Evolutionary conservation across 2,888 invertebrate species (phyloP), one percentile per base, ranked within the genome.

Genomic region (Leptinotarsa rubiginosa): DNA sequence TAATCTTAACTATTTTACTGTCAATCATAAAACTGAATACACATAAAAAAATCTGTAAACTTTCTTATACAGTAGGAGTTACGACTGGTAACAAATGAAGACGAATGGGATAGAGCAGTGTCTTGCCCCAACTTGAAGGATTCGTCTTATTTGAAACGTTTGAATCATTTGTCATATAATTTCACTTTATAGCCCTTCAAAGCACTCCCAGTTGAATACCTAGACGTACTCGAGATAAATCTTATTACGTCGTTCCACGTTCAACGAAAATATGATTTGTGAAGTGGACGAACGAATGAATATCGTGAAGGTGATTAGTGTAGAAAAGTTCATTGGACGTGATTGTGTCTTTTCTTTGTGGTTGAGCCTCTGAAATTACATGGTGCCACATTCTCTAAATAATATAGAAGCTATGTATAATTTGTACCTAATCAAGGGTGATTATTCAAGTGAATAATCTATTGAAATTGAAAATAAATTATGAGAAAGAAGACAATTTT

Each of bases 181-280:
- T 62, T 62, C 41, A 62, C 62, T 62, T 62, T 41, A 62, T 62
- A 22, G 56, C 15, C 31, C 62, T 62, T 62, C 41, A 31, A 41
- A 31, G 62, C 62, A 31, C 41, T 62, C 62, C 62, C 41, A 62
- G 31, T 62, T 41, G 62, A 62, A 62, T 62, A 62, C 62, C 62
- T 62, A 62, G 62, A 62, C 62, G 62, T 62, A 31, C 62, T 41
- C 41, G 41, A 62, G 62, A n/a, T 62, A 31, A 62, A 62, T 62
- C 62, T 62, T 62, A 56, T 56, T 56, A 18, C 10, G 56, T 22
- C 56, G 22, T 56, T 22, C 56, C 15, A 22, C 22, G 56, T 56
- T 56, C 56, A 56, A 31, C 62, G 41, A 41, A 31, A 62, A 31
- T 62, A 62, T 62, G 62, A 41, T 41, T 20, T 62, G n/a, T 62